Evolutionary conservation across 2,888 invertebrate genomes (phyloP).

Genomic region (Octodonta nipae): DNA sequence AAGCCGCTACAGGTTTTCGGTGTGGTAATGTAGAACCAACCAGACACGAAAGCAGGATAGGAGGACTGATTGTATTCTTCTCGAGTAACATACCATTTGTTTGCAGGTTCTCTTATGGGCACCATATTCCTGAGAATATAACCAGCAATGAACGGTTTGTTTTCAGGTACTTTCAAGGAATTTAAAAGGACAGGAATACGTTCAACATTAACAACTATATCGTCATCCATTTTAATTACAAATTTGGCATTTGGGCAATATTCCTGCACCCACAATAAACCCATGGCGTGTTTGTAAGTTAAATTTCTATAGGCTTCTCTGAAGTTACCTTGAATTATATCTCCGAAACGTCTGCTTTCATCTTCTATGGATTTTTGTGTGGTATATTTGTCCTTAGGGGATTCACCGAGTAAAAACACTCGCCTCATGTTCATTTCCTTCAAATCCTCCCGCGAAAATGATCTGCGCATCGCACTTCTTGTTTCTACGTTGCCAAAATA

Average conservation of each 20-base stretch:
- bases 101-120: constrained; percentile 51
- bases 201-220: constrained; percentile 58
- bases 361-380: constrained; percentile 45
- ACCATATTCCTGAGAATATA: constrained; percentile 49
- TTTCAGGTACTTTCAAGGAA: constrained; percentile 23
- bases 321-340: constrained; percentile 65
- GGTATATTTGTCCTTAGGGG: constrained; percentile 38
- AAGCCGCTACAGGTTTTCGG: constrained; percentile 47
- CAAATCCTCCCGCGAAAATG: constrained; percentile 47
- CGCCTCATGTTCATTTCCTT: constrained; percentile 45
- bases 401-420: constrained; percentile 57
- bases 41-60: constrained; percentile 68
- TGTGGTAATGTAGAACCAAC: constrained; percentile 72
- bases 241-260: constrained; percentile 48
- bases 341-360: constrained; percentile 51
- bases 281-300: constrained; percentile 75
- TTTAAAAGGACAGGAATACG: constrained; percentile 39
- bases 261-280: constrained; percentile 57
- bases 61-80: constrained; percentile 46
- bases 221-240: constrained; percentile 71
- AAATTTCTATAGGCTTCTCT: constrained; percentile 64
- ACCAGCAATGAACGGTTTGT: constrained; percentile 44
- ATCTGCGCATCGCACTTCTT: constrained; percentile 55
- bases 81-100: constrained; percentile 67
- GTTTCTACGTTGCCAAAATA: constrained; percentile 59